A percentile compares a stretch with the other conserved stretches of the same genome.
These are phyloP conservation scores for Potorous gilbertii DNA, from an alignment of 2,797 vertebrate species.

Conservation along the genomic window DNA sequence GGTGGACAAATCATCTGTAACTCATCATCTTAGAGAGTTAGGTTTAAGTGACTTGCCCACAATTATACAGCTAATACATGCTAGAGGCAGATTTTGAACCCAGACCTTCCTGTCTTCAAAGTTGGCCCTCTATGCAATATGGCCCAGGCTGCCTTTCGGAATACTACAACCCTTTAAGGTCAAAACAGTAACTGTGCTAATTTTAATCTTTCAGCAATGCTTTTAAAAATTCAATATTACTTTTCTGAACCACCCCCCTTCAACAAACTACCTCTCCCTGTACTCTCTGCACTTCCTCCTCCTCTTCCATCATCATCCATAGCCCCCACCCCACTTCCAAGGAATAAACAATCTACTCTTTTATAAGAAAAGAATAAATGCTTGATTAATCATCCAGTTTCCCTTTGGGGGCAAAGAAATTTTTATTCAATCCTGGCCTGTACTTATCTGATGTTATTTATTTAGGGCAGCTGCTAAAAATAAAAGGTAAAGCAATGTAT, in stretches of 20 bases:
- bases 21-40: not conserved
- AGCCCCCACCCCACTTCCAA: not conserved
- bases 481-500: constrained; percentile 39
- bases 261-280: not conserved
- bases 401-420: constrained; percentile 14
- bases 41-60: not conserved
- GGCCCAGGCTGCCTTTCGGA: not conserved
- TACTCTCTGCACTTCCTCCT: not conserved
- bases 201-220: not conserved
- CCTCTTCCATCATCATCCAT: not conserved
- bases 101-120: not conserved
- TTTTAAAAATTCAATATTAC: not conserved
- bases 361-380: not conserved
- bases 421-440: constrained; percentile 1
- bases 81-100: not conserved
- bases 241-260: not conserved
- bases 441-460: constrained; percentile 5
- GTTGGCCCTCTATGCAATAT: not conserved
- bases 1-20: not conserved
- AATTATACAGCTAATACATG: not conserved
- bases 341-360: not conserved
- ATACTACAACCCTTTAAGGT: not conserved
- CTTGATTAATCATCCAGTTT: constrained; percentile 1
- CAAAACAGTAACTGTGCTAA: not conserved
- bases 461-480: constrained; percentile 68